Evolutionary conservation across 2,888 invertebrate genomes (phyloP).

Genomic region (Tryphoninae sp.): DNA sequence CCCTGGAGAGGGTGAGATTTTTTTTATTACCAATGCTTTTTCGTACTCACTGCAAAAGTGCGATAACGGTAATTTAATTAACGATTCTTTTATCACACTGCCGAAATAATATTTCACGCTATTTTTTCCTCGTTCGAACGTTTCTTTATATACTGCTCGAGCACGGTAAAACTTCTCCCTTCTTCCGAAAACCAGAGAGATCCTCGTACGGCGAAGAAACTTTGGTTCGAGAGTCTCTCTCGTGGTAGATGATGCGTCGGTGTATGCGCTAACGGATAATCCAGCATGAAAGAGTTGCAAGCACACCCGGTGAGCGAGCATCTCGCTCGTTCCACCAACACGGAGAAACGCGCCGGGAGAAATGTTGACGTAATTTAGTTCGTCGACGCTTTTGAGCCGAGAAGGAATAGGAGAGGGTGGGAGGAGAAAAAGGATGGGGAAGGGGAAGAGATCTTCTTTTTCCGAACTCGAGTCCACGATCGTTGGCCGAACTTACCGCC

Average conservation of each 20-base stretch:
- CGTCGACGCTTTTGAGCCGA: slow-evolving; percentile 12
- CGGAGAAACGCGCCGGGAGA: slow-evolving; percentile 18
- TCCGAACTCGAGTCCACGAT: slow-evolving; percentile 29
- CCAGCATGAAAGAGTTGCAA: slow-evolving; percentile 31
- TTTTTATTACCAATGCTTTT: too few relatives aligned
- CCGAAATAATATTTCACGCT: background rate
- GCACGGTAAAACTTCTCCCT: background rate
- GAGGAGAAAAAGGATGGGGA: background rate
- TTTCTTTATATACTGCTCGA: background rate
- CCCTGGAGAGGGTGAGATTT: too few relatives aligned
- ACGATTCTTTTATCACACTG: background rate
- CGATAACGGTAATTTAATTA: too few relatives aligned
- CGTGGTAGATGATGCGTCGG: slow-evolving; percentile 16
- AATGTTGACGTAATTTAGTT: slow-evolving; percentile 57
- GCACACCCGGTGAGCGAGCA: slow-evolving; percentile 6
- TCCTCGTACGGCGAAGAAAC: background rate
- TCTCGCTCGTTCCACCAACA: slow-evolving; percentile 37
- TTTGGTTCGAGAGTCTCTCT: slow-evolving; percentile 41
- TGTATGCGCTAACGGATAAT: slow-evolving; percentile 42
- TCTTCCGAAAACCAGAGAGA: background rate
- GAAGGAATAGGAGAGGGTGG: background rate
- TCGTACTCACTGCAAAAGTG: too few relatives aligned
- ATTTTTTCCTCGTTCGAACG: background rate
- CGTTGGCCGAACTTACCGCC: slow-evolving; percentile 44
- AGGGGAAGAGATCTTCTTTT: slow-evolving; percentile 24